phyloP scores from a whole-genome alignment of 1,140 invertebrate species.

The Hyphantria cunea region DNA sequence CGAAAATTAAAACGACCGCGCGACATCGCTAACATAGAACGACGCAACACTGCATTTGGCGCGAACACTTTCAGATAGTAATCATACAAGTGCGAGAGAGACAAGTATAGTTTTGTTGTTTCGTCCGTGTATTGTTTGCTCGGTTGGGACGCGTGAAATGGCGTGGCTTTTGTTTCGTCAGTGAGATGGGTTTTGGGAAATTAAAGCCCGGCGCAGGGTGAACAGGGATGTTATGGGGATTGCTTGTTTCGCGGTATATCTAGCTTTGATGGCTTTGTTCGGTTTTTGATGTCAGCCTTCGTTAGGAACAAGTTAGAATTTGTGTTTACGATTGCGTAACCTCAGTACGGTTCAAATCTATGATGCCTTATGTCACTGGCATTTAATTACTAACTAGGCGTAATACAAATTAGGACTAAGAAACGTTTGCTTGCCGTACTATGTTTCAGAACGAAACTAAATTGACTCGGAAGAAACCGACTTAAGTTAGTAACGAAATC shows the following conservation, averaged over 20 bases:
- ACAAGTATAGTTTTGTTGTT: conserved; percentile 41
- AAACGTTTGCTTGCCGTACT: too few relatives aligned
- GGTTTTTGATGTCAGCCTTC: conserved; percentile 18
- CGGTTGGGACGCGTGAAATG: conserved; percentile 78
- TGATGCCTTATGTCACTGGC: too few relatives aligned
- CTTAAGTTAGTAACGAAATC: too few relatives aligned
- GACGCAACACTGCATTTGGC: conserved; percentile 65
- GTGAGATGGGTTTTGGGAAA: conserved; percentile 75
- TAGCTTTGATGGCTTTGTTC: conserved; percentile 4
- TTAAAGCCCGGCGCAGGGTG: conserved; percentile 64
- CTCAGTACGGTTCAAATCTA: too few relatives aligned
- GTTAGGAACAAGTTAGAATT: conserved; percentile 4
- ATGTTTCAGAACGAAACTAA: too few relatives aligned
- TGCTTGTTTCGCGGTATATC: conserved; percentile 67
- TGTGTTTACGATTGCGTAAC: conserved; percentile 7
- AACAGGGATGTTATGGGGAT: conserved; percentile 30
- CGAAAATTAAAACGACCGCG: conserved; percentile 76
- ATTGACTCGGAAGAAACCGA: too few relatives aligned
- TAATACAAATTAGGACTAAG: too few relatives aligned
- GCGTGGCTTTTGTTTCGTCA: conserved; percentile 68
- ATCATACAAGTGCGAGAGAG: conserved; percentile 49
- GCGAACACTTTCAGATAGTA: conserved; percentile 40
- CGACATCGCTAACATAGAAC: conserved; percentile 49
- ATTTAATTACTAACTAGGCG: too few relatives aligned
- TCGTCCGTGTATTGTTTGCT: conserved; percentile 68